A percentile compares a stretch with the other conserved stretches of the same genome.
phyloP scores from a whole-genome alignment of 2,797 vertebrate genomes.

The Dallia pectoralis region DNA sequence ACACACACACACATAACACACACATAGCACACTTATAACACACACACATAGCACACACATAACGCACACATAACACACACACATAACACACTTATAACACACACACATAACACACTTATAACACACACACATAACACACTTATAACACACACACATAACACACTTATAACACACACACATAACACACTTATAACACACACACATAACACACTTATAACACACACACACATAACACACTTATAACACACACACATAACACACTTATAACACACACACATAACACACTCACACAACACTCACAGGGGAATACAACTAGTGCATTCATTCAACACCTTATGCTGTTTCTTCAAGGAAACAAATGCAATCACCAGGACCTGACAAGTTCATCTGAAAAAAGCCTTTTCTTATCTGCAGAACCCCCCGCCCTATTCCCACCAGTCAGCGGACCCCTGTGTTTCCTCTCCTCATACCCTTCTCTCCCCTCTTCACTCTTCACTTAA shows the following conservation, averaged over 20 bases:
- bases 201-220: too few species aligned
- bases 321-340: constrained; percentile 63
- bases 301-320: constrained; percentile 45
- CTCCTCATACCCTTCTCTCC: constrained; percentile 16
- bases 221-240: too few species aligned
- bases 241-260: too few species aligned
- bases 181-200: too few species aligned
- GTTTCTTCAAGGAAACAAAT: constrained; percentile 38
- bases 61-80: too few species aligned
- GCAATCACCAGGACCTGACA: constrained; percentile 57
- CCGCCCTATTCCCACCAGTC: constrained; percentile 44
- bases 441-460: constrained; percentile 37
- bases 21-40: too few species aligned
- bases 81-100: too few species aligned
- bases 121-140: constrained; percentile 8
- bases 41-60: too few species aligned
- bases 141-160: constrained; percentile 15
- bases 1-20: too few species aligned
- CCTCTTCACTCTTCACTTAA: constrained; percentile 76
- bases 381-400: constrained; percentile 45
- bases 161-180: constrained; percentile 25
- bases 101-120: constrained; percentile 33
- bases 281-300: constrained; percentile 29
- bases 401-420: constrained; percentile 53
- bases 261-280: constrained; percentile 17